These are phyloP conservation scores for Lobophora halterata DNA, from an alignment of 2,888 invertebrate genomes.

Conservation along the genomic window DNA sequence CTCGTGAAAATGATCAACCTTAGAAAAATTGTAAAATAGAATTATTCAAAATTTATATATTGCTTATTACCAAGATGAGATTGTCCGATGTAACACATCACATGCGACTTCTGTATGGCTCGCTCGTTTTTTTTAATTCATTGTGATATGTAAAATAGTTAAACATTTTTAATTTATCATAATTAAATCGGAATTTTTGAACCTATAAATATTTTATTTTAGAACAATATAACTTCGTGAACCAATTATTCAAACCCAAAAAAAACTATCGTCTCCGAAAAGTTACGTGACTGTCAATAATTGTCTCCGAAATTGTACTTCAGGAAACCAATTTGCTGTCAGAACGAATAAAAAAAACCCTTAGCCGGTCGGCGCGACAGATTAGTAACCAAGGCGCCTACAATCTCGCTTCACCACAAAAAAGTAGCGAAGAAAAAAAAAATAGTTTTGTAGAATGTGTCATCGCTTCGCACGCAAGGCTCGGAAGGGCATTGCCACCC, in stretches of 20 bases:
- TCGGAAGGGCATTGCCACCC: constrained; percentile 46
- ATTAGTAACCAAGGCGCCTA: constrained; percentile 62
- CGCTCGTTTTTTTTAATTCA: too few relatives aligned
- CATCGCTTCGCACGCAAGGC: constrained; percentile 58
- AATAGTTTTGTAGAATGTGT: constrained; percentile 61
- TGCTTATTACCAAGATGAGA: too few relatives aligned
- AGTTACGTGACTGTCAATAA: constrained; percentile 33
- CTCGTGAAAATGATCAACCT: too few relatives aligned
- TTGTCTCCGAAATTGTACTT: constrained; percentile 35
- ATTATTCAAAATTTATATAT: too few relatives aligned
- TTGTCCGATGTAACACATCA: too few relatives aligned
- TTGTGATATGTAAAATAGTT: too few relatives aligned
- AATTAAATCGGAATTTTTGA: too few relatives aligned
- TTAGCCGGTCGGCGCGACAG: constrained; percentile 54
- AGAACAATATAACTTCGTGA: too few relatives aligned
- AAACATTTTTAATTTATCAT: too few relatives aligned
- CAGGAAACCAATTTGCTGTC: constrained; percentile 48
- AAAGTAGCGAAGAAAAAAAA: constrained; percentile 38
- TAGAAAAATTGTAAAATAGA: too few relatives aligned
- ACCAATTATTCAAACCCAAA: constrained; percentile 4
- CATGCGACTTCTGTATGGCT: too few relatives aligned
- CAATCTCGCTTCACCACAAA: constrained; percentile 52
- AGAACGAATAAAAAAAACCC: constrained; percentile 44
- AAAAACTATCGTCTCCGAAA: constrained; percentile 14
- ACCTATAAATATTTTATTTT: too few relatives aligned